Evolutionary conservation across 2,113 vertebrate species (phyloP), one percentile per base, ranked within the genome.

Genomic region (Chrysochloris asiatica): DNA sequence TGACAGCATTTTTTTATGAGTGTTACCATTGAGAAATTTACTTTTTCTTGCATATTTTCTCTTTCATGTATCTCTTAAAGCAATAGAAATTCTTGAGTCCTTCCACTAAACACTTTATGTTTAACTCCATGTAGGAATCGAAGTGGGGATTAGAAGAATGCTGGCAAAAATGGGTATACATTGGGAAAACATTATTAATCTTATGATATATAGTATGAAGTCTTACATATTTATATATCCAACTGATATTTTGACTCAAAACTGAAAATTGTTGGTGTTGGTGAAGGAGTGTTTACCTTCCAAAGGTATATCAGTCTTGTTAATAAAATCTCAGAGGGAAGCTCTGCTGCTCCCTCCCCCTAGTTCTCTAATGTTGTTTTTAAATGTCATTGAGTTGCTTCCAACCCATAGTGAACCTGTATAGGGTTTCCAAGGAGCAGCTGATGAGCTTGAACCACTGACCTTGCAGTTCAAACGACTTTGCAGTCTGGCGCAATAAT

Each of bases 1-100:
- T 90, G 10, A 86, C 76, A 83, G n/a, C 79, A 41, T 47, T 89
- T 77, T 90, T 71, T 17, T 48, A 43, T 38, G 0, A 76, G 24
- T 84, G 16, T 6, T 85, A 63, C 59, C 47, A 95, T 82, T 95
- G 84, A 87, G 19, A 73, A 50, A 88, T 86, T 75, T 19, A 13
- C 4, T 71, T 91, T 63, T 89, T n/a, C n/a, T n/a, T 71, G 3
- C 22, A 10, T 30, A 28, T 43, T 13, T 26, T 56, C 65, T n/a
- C 36, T 93, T 81, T 22, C 43, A 54, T 63, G 6, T 65, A 16
- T 47, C 16, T 52, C 19, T 89, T 89, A 65, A 82, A 78, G 26
- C 48, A 82, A 16, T 83, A 76, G 50, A 69, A 86, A 80, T 69
- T 75, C 7, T 72, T 65, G 76, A 83, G 8, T 43, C 24, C 16